Base-by-base conservation (phyloP, 2,113 vertebrate species). In the Bettongia penicillata region DNA sequence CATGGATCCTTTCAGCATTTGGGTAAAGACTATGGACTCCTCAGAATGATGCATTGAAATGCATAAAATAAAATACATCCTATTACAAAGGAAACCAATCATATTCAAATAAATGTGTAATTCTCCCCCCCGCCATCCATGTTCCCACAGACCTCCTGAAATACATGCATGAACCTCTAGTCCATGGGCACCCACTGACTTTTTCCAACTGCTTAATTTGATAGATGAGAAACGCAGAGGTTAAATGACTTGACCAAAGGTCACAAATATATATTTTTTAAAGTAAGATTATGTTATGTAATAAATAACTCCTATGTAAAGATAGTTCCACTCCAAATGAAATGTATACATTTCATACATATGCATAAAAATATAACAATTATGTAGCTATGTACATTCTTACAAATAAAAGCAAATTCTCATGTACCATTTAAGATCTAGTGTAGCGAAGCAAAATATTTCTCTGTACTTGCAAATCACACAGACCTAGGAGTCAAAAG, bases 391-490 rank as follows among this genome's bases (percentile, higher is more conserved):
- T 6, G 94, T 91, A 93, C 8, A 90, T 93, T 91, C 16, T 5
- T 77, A 55, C 25, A 77, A 7, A 90, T 4, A 37, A 52, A 96
- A 95, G 50, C 31, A 26, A 24, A 92, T 95, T 93, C 25, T 89
- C 28, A 53, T 48, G 50, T 89, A 91, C 7, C 53, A 16, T 61
- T 95, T 8, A 84, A 25, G 9, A 26, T 53, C 51, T 14, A 37
- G n/a, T 52, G 14, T 93, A 91, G 93, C 94, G 91, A 28, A 93
- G 2, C 0, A 90, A 92, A 47, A 53, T 94, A 51, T 43, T 61
- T 93, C 96, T 92, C 47, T 77, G 89, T 92, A 10, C 94, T 93
- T 96, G 37, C 1, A 96, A 61, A 93, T 96, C 19, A 2, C n/a
- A 92, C 43, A 91, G 43, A 93, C 50, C 0, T 37, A 91, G 23